Evolutionary conservation across 1,140 invertebrate genomes (phyloP).

Genomic region (Tetragonula clypearis): DNA sequence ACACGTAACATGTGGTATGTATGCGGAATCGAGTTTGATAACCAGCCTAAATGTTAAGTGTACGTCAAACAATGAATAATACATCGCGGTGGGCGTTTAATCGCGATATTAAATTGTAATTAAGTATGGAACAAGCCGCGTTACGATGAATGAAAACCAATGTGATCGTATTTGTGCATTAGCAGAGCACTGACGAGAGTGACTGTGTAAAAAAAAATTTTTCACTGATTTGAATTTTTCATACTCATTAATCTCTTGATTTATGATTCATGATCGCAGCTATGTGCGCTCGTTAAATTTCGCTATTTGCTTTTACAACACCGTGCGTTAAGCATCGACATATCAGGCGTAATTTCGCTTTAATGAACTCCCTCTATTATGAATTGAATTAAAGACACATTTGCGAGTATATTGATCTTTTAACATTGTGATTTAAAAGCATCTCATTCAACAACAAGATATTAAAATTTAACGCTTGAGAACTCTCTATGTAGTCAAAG

Average conservation of each 20-base stretch:
- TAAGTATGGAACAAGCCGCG: slow-evolving; percentile 11
- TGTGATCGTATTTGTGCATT: background rate
- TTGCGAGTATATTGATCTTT: too few relatives aligned
- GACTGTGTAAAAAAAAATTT: too few relatives aligned
- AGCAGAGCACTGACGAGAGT: background rate
- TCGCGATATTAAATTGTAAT: slow-evolving; percentile 40
- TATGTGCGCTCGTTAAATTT: background rate
- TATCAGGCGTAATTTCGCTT: too few relatives aligned
- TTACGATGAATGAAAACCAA: background rate
- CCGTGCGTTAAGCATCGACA: too few relatives aligned
- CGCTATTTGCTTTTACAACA: background rate
- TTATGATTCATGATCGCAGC: background rate
- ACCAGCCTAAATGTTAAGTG: slow-evolving; percentile 20
- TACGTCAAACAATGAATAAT: slow-evolving; percentile 43
- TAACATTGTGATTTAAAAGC: too few relatives aligned
- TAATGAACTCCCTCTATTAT: too few relatives aligned
- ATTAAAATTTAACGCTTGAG: too few relatives aligned
- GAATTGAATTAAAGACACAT: too few relatives aligned
- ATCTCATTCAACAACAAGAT: too few relatives aligned
- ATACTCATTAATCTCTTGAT: background rate
- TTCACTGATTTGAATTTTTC: background rate
- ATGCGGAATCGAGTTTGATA: background rate
- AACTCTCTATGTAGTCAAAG: too few relatives aligned
- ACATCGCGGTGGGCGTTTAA: slow-evolving; percentile 7
- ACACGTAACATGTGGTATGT: background rate